Evolutionary conservation across 2,113 vertebrate genomes (phyloP).

Genomic region (Sterna hirundo): DNA sequence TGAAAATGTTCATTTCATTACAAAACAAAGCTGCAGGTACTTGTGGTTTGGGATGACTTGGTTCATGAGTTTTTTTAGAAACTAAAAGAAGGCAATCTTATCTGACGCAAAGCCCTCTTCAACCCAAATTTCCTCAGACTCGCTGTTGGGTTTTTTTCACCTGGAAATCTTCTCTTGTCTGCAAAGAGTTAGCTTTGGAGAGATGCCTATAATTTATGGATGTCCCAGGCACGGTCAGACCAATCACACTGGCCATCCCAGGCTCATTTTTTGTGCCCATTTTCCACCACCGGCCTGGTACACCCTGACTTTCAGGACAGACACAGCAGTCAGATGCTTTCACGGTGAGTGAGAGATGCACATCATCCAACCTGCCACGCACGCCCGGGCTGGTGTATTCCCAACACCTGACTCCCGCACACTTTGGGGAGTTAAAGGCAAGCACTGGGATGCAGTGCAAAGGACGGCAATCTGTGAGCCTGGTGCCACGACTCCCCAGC

Average conservation of each 20-base stretch:
- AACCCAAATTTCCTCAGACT: neutral
- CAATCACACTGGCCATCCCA: too few species aligned
- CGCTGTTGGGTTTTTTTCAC: neutral
- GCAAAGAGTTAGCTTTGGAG: neutral
- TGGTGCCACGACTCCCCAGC: fast-evolving
- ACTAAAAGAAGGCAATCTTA: neutral
- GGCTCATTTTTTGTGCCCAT: neutral
- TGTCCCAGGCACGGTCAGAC: neutral
- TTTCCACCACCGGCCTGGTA: neutral
- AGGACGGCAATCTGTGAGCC: neutral
- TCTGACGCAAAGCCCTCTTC: neutral
- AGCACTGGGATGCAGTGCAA: fast-evolving
- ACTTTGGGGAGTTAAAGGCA: fast-evolving
- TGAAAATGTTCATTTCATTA: neutral
- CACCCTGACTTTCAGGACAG: neutral
- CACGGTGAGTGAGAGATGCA: fast-evolving
- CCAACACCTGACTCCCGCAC: fast-evolving
- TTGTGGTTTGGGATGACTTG: neutral
- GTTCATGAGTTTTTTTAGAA: neutral
- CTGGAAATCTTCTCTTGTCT: neutral
- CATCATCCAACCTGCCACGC: neutral
- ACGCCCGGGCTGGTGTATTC: fast-evolving
- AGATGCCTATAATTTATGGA: neutral
- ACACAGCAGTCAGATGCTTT: neutral
- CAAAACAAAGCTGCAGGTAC: neutral